Evolutionary conservation across 1,140 invertebrate species (phyloP), one percentile per base, ranked within the genome.

Genomic region (Trissolcus basalis): DNA sequence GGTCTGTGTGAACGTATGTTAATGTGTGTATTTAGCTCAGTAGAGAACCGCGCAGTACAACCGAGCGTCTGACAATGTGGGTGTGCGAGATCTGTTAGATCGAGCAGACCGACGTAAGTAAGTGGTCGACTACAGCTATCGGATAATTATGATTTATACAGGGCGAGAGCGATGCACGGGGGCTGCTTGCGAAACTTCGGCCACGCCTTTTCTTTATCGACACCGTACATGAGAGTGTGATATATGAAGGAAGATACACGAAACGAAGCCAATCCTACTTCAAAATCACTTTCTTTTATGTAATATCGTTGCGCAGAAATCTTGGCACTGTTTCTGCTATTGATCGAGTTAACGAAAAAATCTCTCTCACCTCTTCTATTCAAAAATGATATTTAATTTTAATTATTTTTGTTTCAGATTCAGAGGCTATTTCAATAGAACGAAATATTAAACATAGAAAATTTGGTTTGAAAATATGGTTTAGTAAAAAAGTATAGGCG

Each of bases 91-190:
- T 63, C 59, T 13, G 8, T 11, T 53, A 36, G 51, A 54, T 59
- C 35, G 67, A 60, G 60, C 35, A 49, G 54, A 41, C 36, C 43
- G 49, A 47, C 49, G 36, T 47, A 50, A 54, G 53, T 44, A 47
- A 71, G 51, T 45, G 68, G 43, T 33, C 39, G 8, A 9, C 55
- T 14, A 19, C 50, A 48, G 55, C 44, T 13, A 73, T 65, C 63
- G 65, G 49, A 44, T 71, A 77, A 77, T 77, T 77, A 67, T 71
- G 74, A 77, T 71, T 77, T 70, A 70, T 76, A 56, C 55, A 67
- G 65, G 58, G 50, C 47, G 50, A 50, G 33, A 59, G 32, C 48
- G 55, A 70, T 69, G 47, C 59, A 76, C 64, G 68, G 56, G 67
- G 61, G 74, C 56, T 70, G 61, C 74, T 77, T 77, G 67, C 61